A percentile compares a stretch with the other conserved stretches of the same genome.
phyloP scores from a whole-genome alignment of 2,888 invertebrate species.

The Microctonus aethiopoides region DNA sequence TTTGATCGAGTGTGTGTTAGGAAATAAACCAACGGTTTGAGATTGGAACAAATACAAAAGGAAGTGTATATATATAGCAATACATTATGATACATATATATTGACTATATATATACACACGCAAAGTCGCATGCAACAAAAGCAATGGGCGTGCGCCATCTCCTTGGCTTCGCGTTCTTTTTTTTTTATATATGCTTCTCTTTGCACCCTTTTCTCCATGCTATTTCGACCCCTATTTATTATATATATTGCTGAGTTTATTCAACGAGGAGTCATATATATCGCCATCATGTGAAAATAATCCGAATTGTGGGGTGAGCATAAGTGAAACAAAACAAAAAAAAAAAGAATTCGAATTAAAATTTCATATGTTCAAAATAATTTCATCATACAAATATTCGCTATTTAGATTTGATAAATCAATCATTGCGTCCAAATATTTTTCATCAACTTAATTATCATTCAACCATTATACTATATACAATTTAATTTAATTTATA shows the following conservation, averaged over 20 bases:
- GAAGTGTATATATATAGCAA: not conserved
- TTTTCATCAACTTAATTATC: not conserved
- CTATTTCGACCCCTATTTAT: not conserved
- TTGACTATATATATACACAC: constrained; percentile 19
- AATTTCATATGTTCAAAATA: not conserved
- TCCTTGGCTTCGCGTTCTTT: constrained; percentile 15
- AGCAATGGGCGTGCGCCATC: constrained; percentile 33
- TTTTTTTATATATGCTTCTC: too few relatives aligned
- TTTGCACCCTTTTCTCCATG: not conserved
- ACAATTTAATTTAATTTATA: not conserved
- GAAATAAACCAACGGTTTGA: too few relatives aligned
- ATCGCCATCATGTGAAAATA: constrained; percentile 27
- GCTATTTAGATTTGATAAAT: constrained; percentile 18
- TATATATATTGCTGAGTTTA: constrained; percentile 25
- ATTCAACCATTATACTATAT: not conserved
- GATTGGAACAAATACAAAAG: too few relatives aligned
- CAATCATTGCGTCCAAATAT: constrained; percentile 3
- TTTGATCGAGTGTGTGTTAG: too few relatives aligned
- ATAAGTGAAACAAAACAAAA: not conserved
- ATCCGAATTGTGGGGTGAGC: constrained; percentile 22
- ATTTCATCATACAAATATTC: constrained; percentile 18
- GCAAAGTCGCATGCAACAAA: constrained; percentile 35
- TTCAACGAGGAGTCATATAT: constrained; percentile 9
- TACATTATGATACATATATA: not conserved
- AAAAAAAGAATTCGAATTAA: not conserved